Evolutionary conservation across 2,888 invertebrate species (phyloP).

Genomic region (Acanthosepion pharaonis): DNA sequence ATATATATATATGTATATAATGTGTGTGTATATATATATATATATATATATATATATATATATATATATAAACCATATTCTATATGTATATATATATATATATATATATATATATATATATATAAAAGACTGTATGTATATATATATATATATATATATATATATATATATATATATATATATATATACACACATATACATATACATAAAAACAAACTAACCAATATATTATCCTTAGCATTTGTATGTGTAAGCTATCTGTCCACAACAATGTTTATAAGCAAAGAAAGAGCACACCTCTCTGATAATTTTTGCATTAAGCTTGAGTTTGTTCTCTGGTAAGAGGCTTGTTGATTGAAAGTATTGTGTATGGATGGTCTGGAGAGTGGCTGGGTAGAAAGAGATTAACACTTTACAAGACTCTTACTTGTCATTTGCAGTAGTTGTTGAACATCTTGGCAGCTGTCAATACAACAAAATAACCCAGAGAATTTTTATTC

Average conservation of each 20-base stretch:
- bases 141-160: not conserved
- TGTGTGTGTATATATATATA: not conserved
- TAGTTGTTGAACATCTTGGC: not conserved
- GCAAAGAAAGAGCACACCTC: not conserved
- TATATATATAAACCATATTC: not conserved
- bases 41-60: not conserved
- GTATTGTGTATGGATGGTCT: not conserved
- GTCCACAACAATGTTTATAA: not conserved
- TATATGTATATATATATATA: not conserved
- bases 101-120: too few species aligned
- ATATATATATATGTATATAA: not conserved
- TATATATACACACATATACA: not conserved
- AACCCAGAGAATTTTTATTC: not conserved
- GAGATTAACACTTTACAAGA: not conserved
- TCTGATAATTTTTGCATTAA: not conserved
- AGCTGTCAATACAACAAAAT: slow-evolving; percentile 21
- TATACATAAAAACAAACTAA: too few species aligned
- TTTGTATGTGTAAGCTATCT: not conserved
- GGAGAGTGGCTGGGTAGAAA: not conserved
- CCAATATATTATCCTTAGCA: too few species aligned
- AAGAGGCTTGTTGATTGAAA: not conserved
- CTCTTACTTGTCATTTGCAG: slow-evolving; percentile 11
- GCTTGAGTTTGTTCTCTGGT: not conserved
- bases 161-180: slow-evolving; percentile 33
- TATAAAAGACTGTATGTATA: too few species aligned